Percentiles rank a stretch among this genome's conserved stretches.
Conservation (phyloP, 2,113 vertebrate genomes). For the Tachycineta bicolor region DNA sequence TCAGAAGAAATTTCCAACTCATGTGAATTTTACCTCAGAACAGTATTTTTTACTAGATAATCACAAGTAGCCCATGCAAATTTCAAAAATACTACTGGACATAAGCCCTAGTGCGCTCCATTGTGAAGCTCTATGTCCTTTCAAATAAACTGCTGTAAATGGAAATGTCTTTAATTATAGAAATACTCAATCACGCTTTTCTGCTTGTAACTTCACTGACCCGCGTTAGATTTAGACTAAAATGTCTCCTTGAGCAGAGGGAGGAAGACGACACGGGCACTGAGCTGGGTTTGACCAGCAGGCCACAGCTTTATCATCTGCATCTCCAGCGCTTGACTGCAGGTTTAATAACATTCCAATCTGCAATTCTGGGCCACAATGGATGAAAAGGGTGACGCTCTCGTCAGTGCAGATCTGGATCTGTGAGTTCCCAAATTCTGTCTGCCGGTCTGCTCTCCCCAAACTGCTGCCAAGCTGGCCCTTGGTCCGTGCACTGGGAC, state of each 20-base stretch:
- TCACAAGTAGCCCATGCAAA: background rate
- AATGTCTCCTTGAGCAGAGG: background rate
- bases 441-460: constrained; percentile 37
- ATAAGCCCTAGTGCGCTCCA: accelerated
- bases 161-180: background rate
- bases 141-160: background rate
- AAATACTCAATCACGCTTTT: background rate
- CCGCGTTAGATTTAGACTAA: background rate
- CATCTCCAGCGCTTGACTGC: background rate
- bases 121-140: background rate
- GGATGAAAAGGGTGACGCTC: background rate
- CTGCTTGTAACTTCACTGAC: background rate
- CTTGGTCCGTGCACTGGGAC: background rate
- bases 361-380: background rate
- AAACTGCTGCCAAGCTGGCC: constrained; percentile 57
- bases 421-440: constrained; percentile 32
- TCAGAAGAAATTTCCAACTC: background rate
- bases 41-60: background rate
- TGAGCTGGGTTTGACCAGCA: background rate
- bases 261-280: background rate
- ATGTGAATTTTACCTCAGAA: background rate
- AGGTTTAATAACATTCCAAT: background rate
- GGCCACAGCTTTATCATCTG: background rate
- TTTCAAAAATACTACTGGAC: background rate
- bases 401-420: background rate